Evolutionary conservation across 2,113 vertebrate genomes (phyloP), one percentile per base, ranked within the genome.

Genomic region (Meleagris gallopavo): DNA sequence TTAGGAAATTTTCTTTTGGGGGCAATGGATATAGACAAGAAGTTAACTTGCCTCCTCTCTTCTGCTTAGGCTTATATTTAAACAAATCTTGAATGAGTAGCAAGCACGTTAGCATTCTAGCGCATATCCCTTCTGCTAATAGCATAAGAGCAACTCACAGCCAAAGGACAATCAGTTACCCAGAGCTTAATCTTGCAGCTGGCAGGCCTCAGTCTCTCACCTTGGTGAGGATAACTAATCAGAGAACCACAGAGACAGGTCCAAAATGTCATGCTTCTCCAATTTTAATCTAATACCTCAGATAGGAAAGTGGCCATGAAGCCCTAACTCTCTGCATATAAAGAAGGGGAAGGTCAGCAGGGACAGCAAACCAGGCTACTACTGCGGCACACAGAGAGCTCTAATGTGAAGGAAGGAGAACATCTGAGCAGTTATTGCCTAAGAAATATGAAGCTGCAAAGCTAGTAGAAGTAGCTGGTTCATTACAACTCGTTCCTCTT

Each of bases 181-280:
- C 50, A 70, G 22, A 79, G 71, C 93, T 93, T 96, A 94, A 97
- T 87, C 91, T 95, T 95, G 91, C 32, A 48, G 38, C 65, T 79
- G 65, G 87, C 95, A 96, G 86, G 50, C 38, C 58, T 84, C 11
- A 0, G 50, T 91, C 80, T 65, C 69, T 73, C 52, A 83, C 83
- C 86, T 90, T 61, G 76, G 93, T 2, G 2, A 85, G 84, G 74
- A 88, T 66, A 90, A 91, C 92, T 88, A 88, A 95, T 93, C 54
- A 64, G 62, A 95, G 64, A 78, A 72, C n/a, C 66, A 74, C 71
- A 94, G 64, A 93, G 71, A 91, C 77, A 61, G 34, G 50, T 38
- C 82, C 61, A 89, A 91, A 86, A 36, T 0, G 0, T 93, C 90
- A 75, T 46, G 76, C 86, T 79, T 83, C 79, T 90, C 74, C 83